Percentiles rank a stretch among this genome's conserved stretches.
Evolutionary conservation across 1,140 invertebrate species (phyloP).

Genomic region (Liolophura sinensis): DNA sequence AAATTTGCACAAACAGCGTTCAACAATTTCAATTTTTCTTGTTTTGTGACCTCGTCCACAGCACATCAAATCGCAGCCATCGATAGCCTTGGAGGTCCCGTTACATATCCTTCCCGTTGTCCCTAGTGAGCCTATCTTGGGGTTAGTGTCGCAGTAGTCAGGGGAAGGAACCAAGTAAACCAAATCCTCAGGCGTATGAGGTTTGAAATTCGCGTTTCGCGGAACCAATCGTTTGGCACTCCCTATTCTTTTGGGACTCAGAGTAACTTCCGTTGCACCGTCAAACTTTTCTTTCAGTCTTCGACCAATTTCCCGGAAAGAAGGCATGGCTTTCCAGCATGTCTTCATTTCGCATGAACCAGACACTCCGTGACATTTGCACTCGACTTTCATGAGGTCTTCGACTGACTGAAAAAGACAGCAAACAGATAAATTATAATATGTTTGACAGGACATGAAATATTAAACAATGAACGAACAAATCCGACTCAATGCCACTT

Average conservation of each 20-base stretch:
- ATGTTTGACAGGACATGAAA: no score
- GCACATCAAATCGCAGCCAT: constrained; percentile 64
- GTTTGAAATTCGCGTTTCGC: constrained; percentile 53
- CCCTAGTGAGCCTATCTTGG: constrained; percentile 57
- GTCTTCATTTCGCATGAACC: constrained; percentile 94
- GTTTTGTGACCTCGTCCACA: constrained; percentile 63
- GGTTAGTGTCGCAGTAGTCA: constrained; percentile 88
- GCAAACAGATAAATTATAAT: constrained; percentile 6
- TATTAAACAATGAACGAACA: no score
- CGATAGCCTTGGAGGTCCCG: constrained; percentile 56
- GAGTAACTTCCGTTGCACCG: constrained; percentile 73
- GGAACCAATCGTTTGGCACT: constrained; percentile 41
- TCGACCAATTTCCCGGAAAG: constrained; percentile 81
- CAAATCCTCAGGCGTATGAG: constrained; percentile 67
- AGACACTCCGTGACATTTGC: constrained; percentile 96
- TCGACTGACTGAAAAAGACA: constrained; percentile 46
- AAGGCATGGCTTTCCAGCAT: constrained; percentile 90
- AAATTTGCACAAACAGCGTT: constrained; percentile 67
- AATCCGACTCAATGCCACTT: no score
- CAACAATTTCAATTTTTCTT: constrained; percentile 68
- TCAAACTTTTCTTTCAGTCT: constrained; percentile 82
- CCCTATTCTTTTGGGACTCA: constrained; percentile 25
- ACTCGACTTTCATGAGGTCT: constrained; percentile 60
- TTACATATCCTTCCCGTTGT: constrained; percentile 59
- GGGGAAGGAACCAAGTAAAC: constrained; percentile 92